Conservation (phyloP, 2,113 vertebrate genomes). For the Alaudala cheleensis region DNA sequence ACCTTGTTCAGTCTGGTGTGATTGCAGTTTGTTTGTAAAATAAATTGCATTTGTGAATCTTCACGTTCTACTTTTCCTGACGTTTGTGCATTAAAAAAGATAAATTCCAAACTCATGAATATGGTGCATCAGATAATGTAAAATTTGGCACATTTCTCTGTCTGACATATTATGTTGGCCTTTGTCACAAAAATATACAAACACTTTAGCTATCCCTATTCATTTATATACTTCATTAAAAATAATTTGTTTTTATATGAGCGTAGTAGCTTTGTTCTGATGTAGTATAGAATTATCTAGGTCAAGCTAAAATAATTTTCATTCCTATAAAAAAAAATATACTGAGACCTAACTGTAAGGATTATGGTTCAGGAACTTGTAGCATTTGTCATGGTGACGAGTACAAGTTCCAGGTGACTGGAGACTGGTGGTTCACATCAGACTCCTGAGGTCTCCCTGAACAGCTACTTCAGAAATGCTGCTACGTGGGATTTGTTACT, state of each 20-base stretch:
- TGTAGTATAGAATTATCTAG: neutral
- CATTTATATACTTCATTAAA: neutral
- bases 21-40: neutral
- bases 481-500: neutral
- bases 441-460: neutral
- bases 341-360: neutral
- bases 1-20: neutral
- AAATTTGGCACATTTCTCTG: neutral
- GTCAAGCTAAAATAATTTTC: neutral
- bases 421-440: neutral
- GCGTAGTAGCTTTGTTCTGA: neutral
- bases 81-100: constrained; percentile 7
- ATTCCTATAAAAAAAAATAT: neutral
- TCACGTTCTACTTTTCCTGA: neutral
- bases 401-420: neutral
- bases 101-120: neutral
- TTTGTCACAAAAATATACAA: neutral
- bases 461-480: neutral
- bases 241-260: neutral
- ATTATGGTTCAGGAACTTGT: neutral
- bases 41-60: neutral
- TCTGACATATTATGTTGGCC: neutral
- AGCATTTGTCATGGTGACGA: neutral
- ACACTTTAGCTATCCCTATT: neutral
- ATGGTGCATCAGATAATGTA: neutral